Conservation (phyloP, 2,113 vertebrate species). For the Tricholaema leucomelas region DNA sequence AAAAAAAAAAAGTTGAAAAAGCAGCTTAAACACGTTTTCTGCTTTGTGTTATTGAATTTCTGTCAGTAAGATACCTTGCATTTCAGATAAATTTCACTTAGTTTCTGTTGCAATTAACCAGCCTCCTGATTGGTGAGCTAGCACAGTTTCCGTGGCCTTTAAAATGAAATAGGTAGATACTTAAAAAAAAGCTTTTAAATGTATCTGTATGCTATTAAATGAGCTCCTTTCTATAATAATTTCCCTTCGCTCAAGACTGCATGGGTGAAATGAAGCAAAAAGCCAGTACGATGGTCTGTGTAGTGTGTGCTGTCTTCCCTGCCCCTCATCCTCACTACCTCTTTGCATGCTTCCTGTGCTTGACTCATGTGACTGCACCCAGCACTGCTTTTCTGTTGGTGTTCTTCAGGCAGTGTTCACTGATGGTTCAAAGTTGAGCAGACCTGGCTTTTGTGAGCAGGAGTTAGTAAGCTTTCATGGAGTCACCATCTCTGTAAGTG, state of each 20-base stretch:
- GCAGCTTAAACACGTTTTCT: neutral
- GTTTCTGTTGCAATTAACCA: neutral
- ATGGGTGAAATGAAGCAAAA: rapidly evolving
- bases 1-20: neutral
- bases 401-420: neutral
- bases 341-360: rapidly evolving
- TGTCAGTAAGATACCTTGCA: neutral
- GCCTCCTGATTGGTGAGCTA: neutral
- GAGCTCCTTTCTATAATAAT: neutral
- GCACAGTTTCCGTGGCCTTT: neutral
- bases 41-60: neutral
- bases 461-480: neutral
- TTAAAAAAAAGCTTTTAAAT: neutral
- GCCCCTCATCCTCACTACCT: neutral
- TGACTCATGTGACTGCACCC: neutral
- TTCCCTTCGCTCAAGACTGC: neutral
- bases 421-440: neutral
- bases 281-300: rapidly evolving
- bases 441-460: neutral
- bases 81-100: neutral
- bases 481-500: neutral
- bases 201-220: neutral
- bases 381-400: rapidly evolving
- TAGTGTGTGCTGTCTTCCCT: neutral
- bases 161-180: neutral